Evolutionary conservation across 2,113 vertebrate genomes (phyloP).

Genomic region (Melospiza melodia): DNA sequence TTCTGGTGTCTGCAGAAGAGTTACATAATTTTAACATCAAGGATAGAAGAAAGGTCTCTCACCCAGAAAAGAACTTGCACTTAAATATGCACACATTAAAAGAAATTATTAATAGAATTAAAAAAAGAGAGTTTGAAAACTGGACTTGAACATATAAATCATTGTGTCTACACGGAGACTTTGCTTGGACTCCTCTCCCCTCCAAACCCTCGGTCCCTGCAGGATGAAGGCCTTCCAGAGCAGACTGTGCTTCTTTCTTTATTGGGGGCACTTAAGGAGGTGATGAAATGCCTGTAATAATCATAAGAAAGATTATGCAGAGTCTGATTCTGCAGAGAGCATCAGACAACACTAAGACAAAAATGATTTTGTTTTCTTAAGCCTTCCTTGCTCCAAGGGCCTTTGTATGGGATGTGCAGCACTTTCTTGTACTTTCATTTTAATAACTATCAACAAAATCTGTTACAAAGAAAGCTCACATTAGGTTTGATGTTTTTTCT

Average conservation of each 20-base stretch:
- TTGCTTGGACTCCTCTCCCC: neutral
- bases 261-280: neutral
- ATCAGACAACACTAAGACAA: neutral
- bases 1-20: neutral
- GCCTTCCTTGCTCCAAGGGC: neutral
- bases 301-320: neutral
- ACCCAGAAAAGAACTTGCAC: neutral
- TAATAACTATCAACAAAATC: neutral
- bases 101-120: neutral
- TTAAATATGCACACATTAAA: neutral
- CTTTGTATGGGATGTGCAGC: neutral
- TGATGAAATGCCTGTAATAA: neutral
- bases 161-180: neutral
- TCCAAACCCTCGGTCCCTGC: neutral
- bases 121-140: neutral
- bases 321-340: neutral
- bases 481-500: neutral
- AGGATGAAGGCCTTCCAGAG: neutral
- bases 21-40: neutral
- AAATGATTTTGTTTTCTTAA: neutral
- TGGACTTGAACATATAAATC: neutral
- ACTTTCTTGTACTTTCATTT: neutral
- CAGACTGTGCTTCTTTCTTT: neutral
- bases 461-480: neutral
- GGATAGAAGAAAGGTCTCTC: neutral